Evolutionary conservation across 2,797 vertebrate genomes (phyloP), one percentile per base, ranked within the genome.

Genomic region (Amblyopsis hoosieri): DNA sequence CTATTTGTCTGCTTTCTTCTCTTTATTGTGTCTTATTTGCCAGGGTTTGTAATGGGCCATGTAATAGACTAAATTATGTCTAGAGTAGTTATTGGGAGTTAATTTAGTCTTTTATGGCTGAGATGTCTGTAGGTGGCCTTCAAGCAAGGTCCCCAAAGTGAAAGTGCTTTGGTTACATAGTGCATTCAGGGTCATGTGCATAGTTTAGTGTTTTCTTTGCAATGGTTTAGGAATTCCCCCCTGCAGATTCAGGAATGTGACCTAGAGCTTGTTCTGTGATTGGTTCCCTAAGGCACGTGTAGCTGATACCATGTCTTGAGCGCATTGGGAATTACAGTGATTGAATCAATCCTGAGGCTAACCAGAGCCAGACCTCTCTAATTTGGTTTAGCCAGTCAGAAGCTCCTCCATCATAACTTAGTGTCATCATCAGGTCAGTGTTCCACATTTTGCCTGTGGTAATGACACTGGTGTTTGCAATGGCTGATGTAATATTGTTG

Each of bases 391-490:
- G 54, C 62, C 15, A 6, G 51, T 75, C 49, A 76, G 71, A 67
- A 79, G 48, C 9, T 42, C 47, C 29, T 51, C 31, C 31, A 42
- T 60, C 59, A 60, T 14, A 33, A 29, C n/a, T 14, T 17, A 2
- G 10, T 70, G 78, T 57, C 74, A 67, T 71, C 69, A 67, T 85
- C 79, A 82, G 68, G 55, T 87, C 72, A 83, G 54, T 9, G n/a
- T 65, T 71, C 75, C 45, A 60, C 45, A 14, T 75, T 79, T 62
- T 67, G 64, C 56, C 12, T 0, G 6, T 60, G n/a, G 12, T 0
- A 11, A 64, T 8, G 60, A 61, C 73, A 78, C 31, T 29, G 6
- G 49, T 67, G 69, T 69, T 70, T 60, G 59, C 66, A 67, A 1
- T 59, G 45, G 54, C 12, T 42, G 42, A 17, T 55, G 31, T 42